A percentile compares a stretch with the other conserved stretches of the same genome.
Evolutionary conservation across 1,140 invertebrate species (phyloP).

Genomic region (Leptoteleia sp.): DNA sequence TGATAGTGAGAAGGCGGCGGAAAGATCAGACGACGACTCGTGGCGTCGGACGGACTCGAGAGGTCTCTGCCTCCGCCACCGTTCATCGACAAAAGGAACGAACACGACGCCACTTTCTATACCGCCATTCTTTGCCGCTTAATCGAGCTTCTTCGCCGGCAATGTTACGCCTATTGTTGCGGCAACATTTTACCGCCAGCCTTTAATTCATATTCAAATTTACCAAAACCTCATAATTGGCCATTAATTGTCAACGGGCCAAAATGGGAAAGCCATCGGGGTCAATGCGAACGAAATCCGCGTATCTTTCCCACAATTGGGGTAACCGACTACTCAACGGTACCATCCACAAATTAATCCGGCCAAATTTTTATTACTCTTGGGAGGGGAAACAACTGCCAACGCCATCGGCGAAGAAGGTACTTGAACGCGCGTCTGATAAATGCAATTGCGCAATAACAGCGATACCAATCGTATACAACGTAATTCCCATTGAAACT

Average conservation of each 20-base stretch:
- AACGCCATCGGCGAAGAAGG: too few relatives aligned
- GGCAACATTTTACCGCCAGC: slow-evolving; percentile 20
- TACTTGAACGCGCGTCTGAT: too few relatives aligned
- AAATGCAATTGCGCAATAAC: too few relatives aligned
- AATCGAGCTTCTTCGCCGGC: slow-evolving; percentile 16
- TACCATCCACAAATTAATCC: too few relatives aligned
- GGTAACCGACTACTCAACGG: too few relatives aligned
- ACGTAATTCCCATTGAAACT: too few relatives aligned
- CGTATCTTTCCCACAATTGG: slow-evolving; percentile 25
- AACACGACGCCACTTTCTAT: slow-evolving; percentile 29
- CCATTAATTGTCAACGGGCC: too few relatives aligned
- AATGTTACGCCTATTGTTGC: slow-evolving; percentile 16
- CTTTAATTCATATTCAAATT: too few relatives aligned
- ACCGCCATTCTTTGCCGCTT: slow-evolving; percentile 43
- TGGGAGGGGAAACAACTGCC: too few relatives aligned
- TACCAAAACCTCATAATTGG: too few relatives aligned
- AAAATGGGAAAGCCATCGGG: slow-evolving; percentile 13
- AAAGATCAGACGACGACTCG: slow-evolving; percentile 63
- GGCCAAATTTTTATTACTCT: too few relatives aligned
- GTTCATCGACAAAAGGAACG: slow-evolving; percentile 43
- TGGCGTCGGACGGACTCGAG: slow-evolving; percentile 38
- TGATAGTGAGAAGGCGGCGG: slow-evolving; percentile 60
- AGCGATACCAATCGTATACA: too few relatives aligned
- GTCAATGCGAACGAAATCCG: slow-evolving; percentile 25
- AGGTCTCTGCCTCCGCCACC: slow-evolving; percentile 29